Conservation (phyloP, 1,140 invertebrate species). For the Thrips palmi region DNA sequence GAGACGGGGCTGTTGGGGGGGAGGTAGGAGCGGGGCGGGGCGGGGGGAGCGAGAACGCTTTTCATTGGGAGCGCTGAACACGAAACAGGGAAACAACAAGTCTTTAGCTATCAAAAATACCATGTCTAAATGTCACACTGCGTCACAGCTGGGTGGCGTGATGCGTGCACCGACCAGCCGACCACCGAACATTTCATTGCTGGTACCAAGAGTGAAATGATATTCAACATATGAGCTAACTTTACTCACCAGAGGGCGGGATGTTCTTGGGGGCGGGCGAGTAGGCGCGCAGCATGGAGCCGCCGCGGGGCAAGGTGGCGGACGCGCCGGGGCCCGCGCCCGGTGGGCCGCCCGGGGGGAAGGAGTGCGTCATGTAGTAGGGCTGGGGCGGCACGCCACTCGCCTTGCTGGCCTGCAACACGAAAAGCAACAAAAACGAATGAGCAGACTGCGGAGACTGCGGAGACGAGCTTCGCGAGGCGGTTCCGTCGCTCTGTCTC, state of each 20-base stretch:
- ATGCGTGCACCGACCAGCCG: no score
- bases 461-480: background rate
- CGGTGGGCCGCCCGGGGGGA: constrained; percentile 17
- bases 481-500: constrained; percentile 1
- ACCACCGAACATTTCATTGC: no score
- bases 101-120: no score
- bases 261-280: constrained; percentile 44
- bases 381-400: constrained; percentile 21
- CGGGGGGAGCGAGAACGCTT: no score
- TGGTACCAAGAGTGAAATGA: no score
- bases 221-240: no score
- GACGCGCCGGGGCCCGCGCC: constrained; percentile 20
- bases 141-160: no score
- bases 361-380: constrained; percentile 33
- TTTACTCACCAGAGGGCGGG: no score
- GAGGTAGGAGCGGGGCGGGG: constrained; percentile 3
- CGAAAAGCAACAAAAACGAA: constrained; percentile 13
- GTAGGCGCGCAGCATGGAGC: constrained; percentile 41
- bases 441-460: background rate
- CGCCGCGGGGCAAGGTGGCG: constrained; percentile 39
- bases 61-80: no score
- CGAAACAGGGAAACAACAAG: no score
- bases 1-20: no score
- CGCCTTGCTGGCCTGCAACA: constrained; percentile 28
- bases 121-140: no score